Evolutionary conservation across 2,797 vertebrate genomes (phyloP), one percentile per base, ranked within the genome.

Genomic region (Botia kubotai): DNA sequence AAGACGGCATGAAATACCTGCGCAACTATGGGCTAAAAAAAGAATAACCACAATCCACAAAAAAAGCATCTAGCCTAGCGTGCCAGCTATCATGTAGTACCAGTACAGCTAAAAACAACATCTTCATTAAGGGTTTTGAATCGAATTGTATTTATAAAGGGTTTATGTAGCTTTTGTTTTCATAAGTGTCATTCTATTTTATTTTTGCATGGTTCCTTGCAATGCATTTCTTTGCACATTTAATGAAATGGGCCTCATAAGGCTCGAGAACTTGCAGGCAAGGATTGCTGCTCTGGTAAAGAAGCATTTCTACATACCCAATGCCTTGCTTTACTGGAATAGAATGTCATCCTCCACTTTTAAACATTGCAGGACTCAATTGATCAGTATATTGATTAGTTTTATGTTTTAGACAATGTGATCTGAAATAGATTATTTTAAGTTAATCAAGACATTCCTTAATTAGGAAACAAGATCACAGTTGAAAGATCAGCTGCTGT

Each of bases 171-270:
- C 95, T 96, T 96, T 96, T 93, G 94, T 95, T 94, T 95, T 94
- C 93, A 93, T 86, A 95, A 95, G 95, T 97, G 96, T 94, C 92
- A 94, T 93, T 92, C 90, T 90, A 85, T 94, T 94, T 95, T 77
- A 53, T 79, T 95, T 96, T 95, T 97, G 98, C 98, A 98, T 99
- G 97, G 95, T 95, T 97, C 94, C 95, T 97, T 94, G 95, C 97
- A 95, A 98, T 97, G 98, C 98, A 96, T 98, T 98, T 98, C 95
- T 99, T 99, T 99, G 98, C 98, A 99, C 98, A 99, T 96, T 93
- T 96, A 95, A 96, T 87, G 94, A 95, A 94, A 68, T 87, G 91
- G 96, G 96, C 96, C 96, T 90, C 90, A 91, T 93, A 88, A 91
- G 90, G 92, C 92, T 96, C 93, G 92, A 93, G 88, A 91, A 96